These are phyloP conservation scores for Nemotelus pantherinus DNA, from an alignment of 2,888 invertebrate genomes.

Conservation along the genomic window DNA sequence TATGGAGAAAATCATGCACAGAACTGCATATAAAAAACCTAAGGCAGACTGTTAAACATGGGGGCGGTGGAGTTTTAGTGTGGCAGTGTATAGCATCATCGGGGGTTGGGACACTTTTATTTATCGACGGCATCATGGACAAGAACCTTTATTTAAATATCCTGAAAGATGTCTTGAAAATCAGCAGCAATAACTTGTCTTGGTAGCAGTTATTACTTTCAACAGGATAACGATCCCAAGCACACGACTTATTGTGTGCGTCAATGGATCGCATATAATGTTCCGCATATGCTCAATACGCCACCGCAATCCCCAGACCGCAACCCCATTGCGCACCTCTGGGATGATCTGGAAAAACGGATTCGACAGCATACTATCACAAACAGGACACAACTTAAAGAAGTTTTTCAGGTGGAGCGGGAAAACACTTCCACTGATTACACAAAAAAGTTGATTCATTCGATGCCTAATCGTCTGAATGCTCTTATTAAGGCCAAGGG, in stretches of 20 bases:
- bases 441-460: neutral
- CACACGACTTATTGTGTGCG: neutral
- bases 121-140: neutral
- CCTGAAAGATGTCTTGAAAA: neutral
- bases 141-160: no score
- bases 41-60: neutral
- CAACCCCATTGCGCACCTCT: neutral
- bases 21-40: neutral
- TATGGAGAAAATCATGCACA: constrained; percentile 3
- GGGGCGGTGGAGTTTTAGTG: neutral
- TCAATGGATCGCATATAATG: neutral
- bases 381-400: neutral
- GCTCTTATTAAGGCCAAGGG: neutral
- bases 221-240: neutral
- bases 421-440: constrained; percentile 1
- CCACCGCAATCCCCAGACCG: no score
- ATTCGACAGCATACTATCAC: neutral
- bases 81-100: neutral
- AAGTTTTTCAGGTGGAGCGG: neutral
- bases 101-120: neutral
- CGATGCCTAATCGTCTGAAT: neutral
- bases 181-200: neutral
- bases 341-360: neutral
- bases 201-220: neutral
- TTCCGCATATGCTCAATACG: neutral